Evolutionary conservation across 2,113 vertebrate genomes (phyloP).

Genomic region (Prionailurus viverrinus): DNA sequence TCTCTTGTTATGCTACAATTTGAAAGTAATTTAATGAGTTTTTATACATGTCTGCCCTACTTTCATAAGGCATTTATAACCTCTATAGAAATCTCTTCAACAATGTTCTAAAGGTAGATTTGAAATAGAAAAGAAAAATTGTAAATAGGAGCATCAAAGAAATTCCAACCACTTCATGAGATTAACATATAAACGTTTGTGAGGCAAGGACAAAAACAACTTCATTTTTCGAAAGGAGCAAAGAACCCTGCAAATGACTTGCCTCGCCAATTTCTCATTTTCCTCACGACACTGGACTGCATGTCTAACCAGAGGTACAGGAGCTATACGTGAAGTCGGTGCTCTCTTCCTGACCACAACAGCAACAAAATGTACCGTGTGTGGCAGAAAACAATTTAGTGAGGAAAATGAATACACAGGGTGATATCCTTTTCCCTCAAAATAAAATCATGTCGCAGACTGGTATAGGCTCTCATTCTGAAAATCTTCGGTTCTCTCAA

Average conservation of each 20-base stretch:
- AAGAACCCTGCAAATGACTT: neutral
- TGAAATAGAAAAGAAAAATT: conserved; percentile 3
- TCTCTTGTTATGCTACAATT: neutral
- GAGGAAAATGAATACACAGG: neutral
- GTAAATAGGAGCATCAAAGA: neutral
- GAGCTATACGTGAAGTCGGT: neutral
- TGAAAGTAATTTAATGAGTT: conserved; percentile 42
- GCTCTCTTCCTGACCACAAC: neutral
- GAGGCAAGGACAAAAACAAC: neutral
- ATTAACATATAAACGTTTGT: neutral
- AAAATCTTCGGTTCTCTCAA: neutral
- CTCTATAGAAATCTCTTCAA: neutral
- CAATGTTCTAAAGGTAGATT: neutral
- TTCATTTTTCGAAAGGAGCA: neutral
- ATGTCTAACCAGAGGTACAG: neutral
- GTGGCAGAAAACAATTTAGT: neutral
- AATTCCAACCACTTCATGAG: neutral
- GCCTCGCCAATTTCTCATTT: neutral
- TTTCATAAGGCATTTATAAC: neutral
- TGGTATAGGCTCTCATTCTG: neutral
- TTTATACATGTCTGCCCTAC: neutral
- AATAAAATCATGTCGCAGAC: neutral
- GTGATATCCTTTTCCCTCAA: neutral
- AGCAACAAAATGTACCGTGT: neutral
- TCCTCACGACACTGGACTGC: neutral